These are phyloP conservation scores for Spilogale gracilis DNA, from an alignment of 2,113 vertebrate genomes.

Conservation along the genomic window DNA sequence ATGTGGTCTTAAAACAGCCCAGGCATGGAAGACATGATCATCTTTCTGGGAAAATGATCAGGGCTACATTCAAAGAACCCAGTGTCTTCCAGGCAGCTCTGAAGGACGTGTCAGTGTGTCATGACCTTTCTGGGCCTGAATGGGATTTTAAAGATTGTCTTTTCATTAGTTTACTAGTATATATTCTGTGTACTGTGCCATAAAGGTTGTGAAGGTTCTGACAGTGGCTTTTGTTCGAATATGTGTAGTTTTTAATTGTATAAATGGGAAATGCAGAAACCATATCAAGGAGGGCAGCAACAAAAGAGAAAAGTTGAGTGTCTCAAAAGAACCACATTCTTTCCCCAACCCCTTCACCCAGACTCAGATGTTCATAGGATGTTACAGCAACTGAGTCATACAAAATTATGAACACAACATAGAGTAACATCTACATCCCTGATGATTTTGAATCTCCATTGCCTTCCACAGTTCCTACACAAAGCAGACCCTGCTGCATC, in stretches of 20 bases:
- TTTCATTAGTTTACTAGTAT: conserved; percentile 74
- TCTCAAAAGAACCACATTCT: conserved; percentile 55
- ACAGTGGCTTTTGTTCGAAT: conserved; percentile 74
- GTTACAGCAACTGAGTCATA: neutral
- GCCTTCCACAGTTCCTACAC: neutral
- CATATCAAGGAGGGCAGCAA: conserved; percentile 62
- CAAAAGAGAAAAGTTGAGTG: conserved; percentile 35
- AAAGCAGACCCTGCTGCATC: neutral
- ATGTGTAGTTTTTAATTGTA: conserved; percentile 72
- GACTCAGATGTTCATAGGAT: neutral
- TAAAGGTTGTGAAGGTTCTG: conserved; percentile 78
- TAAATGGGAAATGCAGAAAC: conserved; percentile 72
- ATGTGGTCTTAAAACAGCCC: conserved; percentile 71
- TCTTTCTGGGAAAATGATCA: conserved; percentile 79
- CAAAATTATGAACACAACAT: neutral
- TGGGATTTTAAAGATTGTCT: conserved; percentile 84
- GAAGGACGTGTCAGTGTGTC: conserved; percentile 75
- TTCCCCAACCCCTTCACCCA: neutral
- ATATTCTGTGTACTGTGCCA: conserved; percentile 68
- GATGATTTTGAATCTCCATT: neutral
- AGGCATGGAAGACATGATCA: conserved; percentile 76
- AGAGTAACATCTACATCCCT: neutral
- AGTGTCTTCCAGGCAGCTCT: conserved; percentile 79
- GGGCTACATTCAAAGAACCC: conserved; percentile 70
- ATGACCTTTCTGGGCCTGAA: conserved; percentile 84